Conservation (phyloP, 64 coral and sea anemone species). For the Exaiptasia diaphana region DNA sequence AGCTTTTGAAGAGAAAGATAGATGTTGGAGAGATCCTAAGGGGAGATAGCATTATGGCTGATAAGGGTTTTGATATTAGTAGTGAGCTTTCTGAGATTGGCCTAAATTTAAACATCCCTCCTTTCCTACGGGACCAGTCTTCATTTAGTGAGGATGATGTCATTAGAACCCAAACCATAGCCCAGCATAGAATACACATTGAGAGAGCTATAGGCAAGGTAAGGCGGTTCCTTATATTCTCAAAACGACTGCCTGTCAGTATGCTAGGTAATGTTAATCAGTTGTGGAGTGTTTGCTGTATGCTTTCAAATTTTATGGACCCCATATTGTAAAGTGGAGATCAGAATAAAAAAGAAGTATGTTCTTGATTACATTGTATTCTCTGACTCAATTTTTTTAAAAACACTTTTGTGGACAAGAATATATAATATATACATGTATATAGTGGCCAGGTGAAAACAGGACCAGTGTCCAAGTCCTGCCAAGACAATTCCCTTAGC, state of each 20-base stretch:
- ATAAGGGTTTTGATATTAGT: constrained; percentile 58
- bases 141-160: constrained; percentile 41
- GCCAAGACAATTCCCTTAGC: too few relatives aligned
- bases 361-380: too few relatives aligned
- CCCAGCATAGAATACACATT: constrained; percentile 27
- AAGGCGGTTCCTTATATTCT: constrained; percentile 27
- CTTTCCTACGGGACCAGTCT: not conserved
- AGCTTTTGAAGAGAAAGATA: not conserved
- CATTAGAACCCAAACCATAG: constrained; percentile 35
- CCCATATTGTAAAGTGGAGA: too few relatives aligned
- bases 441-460: too few relatives aligned
- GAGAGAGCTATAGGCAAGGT: constrained; percentile 41
- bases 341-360: too few relatives aligned
- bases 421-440: too few relatives aligned
- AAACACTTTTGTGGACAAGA: too few relatives aligned
- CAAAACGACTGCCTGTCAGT: not conserved
- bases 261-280: constrained; percentile 32
- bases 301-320: constrained; percentile 41
- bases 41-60: constrained; percentile 40
- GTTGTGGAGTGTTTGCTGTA: constrained; percentile 33
- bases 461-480: too few relatives aligned
- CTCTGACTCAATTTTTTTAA: too few relatives aligned
- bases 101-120: not conserved
- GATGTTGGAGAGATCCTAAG: constrained; percentile 7
- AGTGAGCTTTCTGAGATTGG: constrained; percentile 20